Evolutionary conservation across 2,888 invertebrate species (phyloP), one percentile per base, ranked within the genome.

Genomic region (Petrolisthes cinctipes): DNA sequence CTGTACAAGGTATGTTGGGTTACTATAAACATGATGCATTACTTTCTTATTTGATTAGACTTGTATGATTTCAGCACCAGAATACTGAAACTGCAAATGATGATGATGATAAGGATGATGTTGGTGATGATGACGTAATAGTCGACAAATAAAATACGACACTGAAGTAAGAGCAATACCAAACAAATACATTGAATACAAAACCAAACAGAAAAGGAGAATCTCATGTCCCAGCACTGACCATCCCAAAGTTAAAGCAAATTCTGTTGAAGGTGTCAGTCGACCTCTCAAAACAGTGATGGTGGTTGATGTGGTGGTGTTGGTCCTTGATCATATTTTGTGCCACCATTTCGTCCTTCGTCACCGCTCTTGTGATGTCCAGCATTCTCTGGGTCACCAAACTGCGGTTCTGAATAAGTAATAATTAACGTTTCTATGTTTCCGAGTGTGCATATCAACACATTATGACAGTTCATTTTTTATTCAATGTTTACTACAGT

Each of bases 201-300:
- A 61, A 9, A 9, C 6, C 61, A 9, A 14, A 61, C 7, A 61
- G 6, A 6, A 61, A 6, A 9, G 6, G 14, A 9, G 6, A 9
- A 6, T 61, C 14, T 14, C 61, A 9, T 61, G 61, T 6, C 61
- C 61, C 14, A 9, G 7, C 6, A 81, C 81, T 54, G n/a, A 86
- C 85, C 85, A 11, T 53, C 0, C 56, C 85, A 5, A 85, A 73
- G 20, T 85, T 56, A 73, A 80, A 85, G 73, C 85, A 85, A 23
- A 17, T 7, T 66, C 53, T n/a, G 51, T 81, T 54, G 80, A 80
- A 85, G 56, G 80, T 54, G 7, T 7, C 37, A 73, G 56, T 37
- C 9, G 80, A 71, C 14, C 17, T 14, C 37, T 68, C 23, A 80
- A 80, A 71, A 51, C 85, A 85, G 53, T 71, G 9, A 54, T 57